phyloP scores from a whole-genome alignment of 2,797 vertebrate species.

The Periparus ater region DNA sequence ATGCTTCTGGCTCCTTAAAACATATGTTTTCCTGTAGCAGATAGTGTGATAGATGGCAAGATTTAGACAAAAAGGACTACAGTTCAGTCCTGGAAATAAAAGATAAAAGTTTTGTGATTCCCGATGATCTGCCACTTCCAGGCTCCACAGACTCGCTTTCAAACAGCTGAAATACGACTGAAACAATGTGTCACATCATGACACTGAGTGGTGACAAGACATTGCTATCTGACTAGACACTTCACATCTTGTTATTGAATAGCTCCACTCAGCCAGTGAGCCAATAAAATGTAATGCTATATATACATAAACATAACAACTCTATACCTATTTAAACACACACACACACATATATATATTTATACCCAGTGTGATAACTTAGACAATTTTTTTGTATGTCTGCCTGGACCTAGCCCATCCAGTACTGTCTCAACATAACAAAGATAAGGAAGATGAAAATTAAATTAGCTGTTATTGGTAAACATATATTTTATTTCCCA shows the following conservation, averaged over 20 bases:
- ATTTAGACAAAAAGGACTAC: neutral
- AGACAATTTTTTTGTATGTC: neutral
- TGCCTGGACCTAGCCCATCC: neutral
- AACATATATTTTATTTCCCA: neutral
- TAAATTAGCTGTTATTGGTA: neutral
- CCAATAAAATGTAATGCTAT: neutral
- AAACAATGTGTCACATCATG: neutral
- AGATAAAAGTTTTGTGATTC: neutral
- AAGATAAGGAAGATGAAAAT: neutral
- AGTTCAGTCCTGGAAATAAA: neutral
- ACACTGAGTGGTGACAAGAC: neutral
- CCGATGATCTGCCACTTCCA: neutral
- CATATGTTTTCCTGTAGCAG: neutral
- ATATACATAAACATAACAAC: neutral
- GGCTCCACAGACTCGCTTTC: neutral
- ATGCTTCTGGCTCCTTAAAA: neutral
- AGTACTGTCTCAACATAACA: neutral
- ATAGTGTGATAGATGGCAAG: neutral
- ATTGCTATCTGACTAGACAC: neutral
- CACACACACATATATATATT: neutral
- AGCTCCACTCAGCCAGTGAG: neutral
- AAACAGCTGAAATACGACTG: neutral
- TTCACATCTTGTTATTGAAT: neutral
- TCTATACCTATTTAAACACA: neutral
- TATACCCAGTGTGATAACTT: neutral